phyloP scores from a whole-genome alignment of 2,113 vertebrate species.

The Trichechus manatus region DNA sequence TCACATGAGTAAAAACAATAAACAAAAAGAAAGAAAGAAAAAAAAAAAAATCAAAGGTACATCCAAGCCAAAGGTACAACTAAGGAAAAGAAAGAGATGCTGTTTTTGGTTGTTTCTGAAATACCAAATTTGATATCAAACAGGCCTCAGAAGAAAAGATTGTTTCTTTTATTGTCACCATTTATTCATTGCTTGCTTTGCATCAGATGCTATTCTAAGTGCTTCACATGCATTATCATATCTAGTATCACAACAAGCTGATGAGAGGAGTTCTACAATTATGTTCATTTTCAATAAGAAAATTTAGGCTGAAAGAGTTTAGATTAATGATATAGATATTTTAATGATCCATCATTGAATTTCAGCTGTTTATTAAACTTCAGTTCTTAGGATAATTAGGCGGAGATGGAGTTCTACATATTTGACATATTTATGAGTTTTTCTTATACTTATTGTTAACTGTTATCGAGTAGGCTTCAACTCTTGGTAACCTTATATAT shows the following conservation, averaged over 20 bases:
- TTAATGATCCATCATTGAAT: neutral
- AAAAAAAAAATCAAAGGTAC: neutral
- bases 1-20: too few relatives aligned
- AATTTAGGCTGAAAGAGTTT: neutral
- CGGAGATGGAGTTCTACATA: neutral
- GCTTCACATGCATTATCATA: neutral
- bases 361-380: slow-evolving; percentile 19
- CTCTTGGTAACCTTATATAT: too few relatives aligned
- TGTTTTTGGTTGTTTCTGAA: neutral
- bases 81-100: neutral
- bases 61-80: neutral
- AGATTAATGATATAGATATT: neutral
- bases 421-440: neutral
- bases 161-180: neutral
- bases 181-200: neutral
- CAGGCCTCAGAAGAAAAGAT: neutral
- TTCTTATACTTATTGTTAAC: too few relatives aligned
- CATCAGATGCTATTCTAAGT: too few relatives aligned
- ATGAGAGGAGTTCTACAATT: neutral
- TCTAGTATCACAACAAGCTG: neutral
- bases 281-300: neutral
- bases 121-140: neutral
- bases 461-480: too few relatives aligned
- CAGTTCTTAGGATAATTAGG: neutral
- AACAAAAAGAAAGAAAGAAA: too few relatives aligned